phyloP scores from a whole-genome alignment of 2,888 invertebrate genomes.

The Tiliacea citrago region DNA sequence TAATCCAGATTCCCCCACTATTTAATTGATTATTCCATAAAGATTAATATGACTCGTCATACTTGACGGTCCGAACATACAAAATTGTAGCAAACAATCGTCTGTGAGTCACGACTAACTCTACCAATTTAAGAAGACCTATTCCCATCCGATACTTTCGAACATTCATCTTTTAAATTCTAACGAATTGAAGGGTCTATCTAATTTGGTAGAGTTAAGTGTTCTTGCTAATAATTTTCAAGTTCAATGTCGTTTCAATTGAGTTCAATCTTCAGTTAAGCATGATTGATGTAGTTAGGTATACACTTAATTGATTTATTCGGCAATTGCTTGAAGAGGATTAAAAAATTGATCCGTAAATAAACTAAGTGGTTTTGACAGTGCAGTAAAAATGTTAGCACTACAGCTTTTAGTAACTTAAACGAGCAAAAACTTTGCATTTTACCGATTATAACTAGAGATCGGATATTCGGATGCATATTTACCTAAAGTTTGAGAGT shows the following conservation, averaged over 20 bases:
- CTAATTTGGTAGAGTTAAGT: conserved; percentile 66
- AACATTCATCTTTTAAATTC: conserved; percentile 36
- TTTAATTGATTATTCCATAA: conserved; percentile 89
- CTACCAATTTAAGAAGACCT: conserved; percentile 69
- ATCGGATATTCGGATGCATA: too few relatives aligned
- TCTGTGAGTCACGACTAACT: conserved; percentile 76
- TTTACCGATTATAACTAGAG: too few relatives aligned
- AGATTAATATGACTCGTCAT: conserved; percentile 88
- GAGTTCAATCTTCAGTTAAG: conserved; percentile 70
- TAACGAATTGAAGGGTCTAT: conserved; percentile 59
- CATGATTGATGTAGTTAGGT: conserved; percentile 60
- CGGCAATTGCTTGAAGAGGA: conserved; percentile 42
- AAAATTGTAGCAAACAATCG: conserved; percentile 82
- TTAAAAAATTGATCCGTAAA: conserved; percentile 30
- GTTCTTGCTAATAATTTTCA: conserved; percentile 77
- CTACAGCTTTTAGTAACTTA: not conserved
- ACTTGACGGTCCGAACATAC: conserved; percentile 80
- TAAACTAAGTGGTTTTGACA: conserved; percentile 28
- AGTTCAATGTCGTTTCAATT: conserved; percentile 80
- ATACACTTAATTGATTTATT: conserved; percentile 54
- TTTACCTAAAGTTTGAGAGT: too few relatives aligned
- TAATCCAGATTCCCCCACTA: conserved; percentile 88
- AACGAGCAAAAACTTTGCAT: not conserved
- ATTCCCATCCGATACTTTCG: conserved; percentile 33
- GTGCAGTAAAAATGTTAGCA: not conserved